Percentiles rank a stretch among this genome's conserved stretches.
These are phyloP conservation scores for Beroe ovata DNA, from an alignment of 37 sponge, comb jelly and placozoan species.

Conservation along the genomic window DNA sequence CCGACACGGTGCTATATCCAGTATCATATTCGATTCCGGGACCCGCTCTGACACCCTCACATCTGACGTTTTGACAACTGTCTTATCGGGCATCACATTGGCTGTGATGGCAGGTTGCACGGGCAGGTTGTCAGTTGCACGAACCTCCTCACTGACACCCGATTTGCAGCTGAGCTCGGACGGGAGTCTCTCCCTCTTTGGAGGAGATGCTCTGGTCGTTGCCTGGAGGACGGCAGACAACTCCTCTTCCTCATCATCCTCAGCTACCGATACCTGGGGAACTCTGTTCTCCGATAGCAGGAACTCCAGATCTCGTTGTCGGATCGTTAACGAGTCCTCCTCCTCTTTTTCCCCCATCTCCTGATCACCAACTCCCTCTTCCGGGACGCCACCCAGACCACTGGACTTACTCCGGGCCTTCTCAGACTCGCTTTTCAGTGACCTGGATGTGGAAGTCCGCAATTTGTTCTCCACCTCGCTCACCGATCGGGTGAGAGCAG, in stretches of 20 bases:
- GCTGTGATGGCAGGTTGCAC: conserved; percentile 57
- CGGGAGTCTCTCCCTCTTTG: not conserved
- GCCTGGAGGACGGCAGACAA: conserved; percentile 39
- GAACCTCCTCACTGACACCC: not conserved
- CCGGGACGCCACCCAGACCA: not conserved
- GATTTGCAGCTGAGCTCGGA: not conserved
- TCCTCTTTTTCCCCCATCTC: not conserved
- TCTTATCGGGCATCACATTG: conserved; percentile 55
- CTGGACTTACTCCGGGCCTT: not conserved
- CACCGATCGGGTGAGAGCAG: not conserved
- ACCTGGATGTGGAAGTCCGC: not conserved
- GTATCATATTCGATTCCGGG: conserved; percentile 70
- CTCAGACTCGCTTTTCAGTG: not conserved
- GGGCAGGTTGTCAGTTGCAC: not conserved
- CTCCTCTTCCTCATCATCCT: conserved; percentile 51
- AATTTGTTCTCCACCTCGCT: not conserved
- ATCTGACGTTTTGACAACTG: conserved; percentile 70
- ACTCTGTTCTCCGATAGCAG: conserved; percentile 53
- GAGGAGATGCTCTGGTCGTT: conserved; percentile 11
- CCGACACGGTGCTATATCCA: conserved; percentile 69
- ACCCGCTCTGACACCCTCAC: conserved; percentile 77
- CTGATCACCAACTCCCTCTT: not conserved
- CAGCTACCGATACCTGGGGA: not conserved
- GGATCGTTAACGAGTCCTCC: not conserved
- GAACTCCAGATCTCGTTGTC: conserved; percentile 44